Percentiles rank a stretch among this genome's conserved stretches.
Conservation (phyloP, 2,797 vertebrate genomes). For the Cossypha niveicapilla region DNA sequence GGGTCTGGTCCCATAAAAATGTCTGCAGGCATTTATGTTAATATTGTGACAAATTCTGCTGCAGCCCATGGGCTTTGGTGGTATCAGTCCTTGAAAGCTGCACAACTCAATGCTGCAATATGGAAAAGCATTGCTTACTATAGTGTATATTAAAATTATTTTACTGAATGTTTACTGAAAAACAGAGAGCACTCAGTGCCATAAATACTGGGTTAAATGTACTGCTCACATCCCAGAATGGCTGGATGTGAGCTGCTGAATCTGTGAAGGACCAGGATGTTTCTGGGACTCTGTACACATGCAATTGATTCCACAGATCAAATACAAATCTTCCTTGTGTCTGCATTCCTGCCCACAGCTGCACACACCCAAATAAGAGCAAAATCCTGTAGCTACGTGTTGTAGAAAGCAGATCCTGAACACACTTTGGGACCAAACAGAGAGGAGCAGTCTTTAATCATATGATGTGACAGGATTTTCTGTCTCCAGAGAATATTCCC, state of each 20-base stretch:
- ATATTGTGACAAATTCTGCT: not conserved
- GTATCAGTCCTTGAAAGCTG: not conserved
- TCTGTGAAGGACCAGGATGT: not conserved
- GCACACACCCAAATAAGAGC: not conserved
- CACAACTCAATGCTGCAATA: not conserved
- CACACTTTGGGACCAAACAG: not conserved
- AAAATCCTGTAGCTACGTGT: not conserved
- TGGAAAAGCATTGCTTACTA: not conserved
- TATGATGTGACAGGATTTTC: not conserved
- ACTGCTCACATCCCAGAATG: rapidly evolving
- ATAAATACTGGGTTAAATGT: not conserved
- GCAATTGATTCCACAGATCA: not conserved
- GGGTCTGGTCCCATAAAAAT: not conserved
- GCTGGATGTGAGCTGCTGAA: not conserved
- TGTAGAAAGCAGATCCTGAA: not conserved
- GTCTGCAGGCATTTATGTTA: not conserved
- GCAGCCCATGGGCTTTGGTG: not conserved
- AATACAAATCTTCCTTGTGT: not conserved
- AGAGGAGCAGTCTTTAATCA: not conserved
- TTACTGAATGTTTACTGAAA: not conserved
- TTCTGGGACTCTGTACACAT: not conserved
- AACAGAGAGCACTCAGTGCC: not conserved
- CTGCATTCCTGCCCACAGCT: not conserved
- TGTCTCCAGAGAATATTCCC: not conserved
- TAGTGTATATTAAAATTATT: not conserved